Evolutionary conservation across 1,140 invertebrate species (phyloP).

Genomic region (Trissolcus basalis): DNA sequence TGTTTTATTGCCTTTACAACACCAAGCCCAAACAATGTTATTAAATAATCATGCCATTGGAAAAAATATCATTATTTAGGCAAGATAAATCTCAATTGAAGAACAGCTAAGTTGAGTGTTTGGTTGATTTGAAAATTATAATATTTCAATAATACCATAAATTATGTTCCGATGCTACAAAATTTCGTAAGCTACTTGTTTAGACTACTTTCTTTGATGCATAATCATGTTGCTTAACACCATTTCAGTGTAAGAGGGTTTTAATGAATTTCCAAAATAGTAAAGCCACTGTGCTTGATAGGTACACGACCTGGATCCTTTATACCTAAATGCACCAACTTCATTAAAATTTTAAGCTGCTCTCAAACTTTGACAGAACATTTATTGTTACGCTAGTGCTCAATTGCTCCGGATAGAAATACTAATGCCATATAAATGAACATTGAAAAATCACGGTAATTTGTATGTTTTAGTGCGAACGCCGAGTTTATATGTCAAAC

Average conservation of each 20-base stretch:
- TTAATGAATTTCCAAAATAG: conserved; percentile 18
- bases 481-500: too few species aligned
- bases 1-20: too few species aligned
- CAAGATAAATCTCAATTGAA: too few species aligned
- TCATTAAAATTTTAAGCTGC: conserved; percentile 18
- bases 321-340: conserved; percentile 8
- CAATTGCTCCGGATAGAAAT: conserved; percentile 4
- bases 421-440: not conserved
- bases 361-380: conserved; percentile 16
- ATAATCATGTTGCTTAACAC: conserved; percentile 3
- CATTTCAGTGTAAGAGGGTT: conserved; percentile 6
- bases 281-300: conserved; percentile 9
- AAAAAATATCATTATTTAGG: too few species aligned
- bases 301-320: conserved; percentile 2
- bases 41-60: too few species aligned
- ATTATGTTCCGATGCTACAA: too few species aligned
- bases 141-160: too few species aligned
- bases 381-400: conserved; percentile 7
- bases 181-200: not conserved
- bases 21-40: too few species aligned
- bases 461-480: too few species aligned
- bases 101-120: too few species aligned
- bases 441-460: not conserved
- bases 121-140: too few species aligned
- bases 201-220: not conserved